Conservation (phyloP, 2,888 invertebrate species). For the Trypoxylon attenuatum region DNA sequence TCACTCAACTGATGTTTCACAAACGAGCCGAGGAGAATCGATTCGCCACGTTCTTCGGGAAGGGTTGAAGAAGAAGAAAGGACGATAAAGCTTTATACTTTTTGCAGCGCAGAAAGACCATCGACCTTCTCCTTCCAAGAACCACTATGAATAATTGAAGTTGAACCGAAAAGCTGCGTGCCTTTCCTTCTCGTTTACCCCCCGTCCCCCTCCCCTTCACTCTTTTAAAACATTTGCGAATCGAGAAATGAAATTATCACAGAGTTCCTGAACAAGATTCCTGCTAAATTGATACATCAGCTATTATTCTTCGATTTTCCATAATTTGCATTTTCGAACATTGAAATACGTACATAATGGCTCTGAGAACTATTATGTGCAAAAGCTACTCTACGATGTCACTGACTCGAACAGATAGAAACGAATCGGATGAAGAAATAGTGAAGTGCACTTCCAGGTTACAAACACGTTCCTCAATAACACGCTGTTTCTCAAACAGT, state of each 20-base stretch:
- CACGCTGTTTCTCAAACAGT: too few species aligned
- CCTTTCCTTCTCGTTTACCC: constrained; percentile 17
- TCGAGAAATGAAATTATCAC: too few species aligned
- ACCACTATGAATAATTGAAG: constrained; percentile 66
- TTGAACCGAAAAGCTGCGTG: constrained; percentile 54
- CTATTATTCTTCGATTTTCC: too few species aligned
- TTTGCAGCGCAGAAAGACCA: constrained; percentile 31
- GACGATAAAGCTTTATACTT: constrained; percentile 35
- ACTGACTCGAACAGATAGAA: too few species aligned
- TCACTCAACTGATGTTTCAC: constrained; percentile 44
- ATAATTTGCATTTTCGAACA: neutral
- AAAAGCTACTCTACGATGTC: neutral
- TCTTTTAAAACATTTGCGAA: too few species aligned
- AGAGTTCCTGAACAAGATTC: too few species aligned
- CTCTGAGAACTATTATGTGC: neutral
- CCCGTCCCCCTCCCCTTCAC: constrained; percentile 13
- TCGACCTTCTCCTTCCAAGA: constrained; percentile 44
- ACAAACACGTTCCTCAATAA: too few species aligned
- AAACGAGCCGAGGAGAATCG: constrained; percentile 61
- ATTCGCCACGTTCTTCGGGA: constrained; percentile 52
- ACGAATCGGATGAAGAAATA: too few species aligned
- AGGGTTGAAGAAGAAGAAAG: constrained; percentile 39
- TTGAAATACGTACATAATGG: neutral
- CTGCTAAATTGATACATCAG: too few species aligned
- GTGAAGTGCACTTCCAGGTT: too few species aligned